Percentiles rank a stretch among this genome's conserved stretches.
These are phyloP conservation scores for Acestrorhynchus altus DNA, from an alignment of 2,797 vertebrate species.

Conservation along the genomic window DNA sequence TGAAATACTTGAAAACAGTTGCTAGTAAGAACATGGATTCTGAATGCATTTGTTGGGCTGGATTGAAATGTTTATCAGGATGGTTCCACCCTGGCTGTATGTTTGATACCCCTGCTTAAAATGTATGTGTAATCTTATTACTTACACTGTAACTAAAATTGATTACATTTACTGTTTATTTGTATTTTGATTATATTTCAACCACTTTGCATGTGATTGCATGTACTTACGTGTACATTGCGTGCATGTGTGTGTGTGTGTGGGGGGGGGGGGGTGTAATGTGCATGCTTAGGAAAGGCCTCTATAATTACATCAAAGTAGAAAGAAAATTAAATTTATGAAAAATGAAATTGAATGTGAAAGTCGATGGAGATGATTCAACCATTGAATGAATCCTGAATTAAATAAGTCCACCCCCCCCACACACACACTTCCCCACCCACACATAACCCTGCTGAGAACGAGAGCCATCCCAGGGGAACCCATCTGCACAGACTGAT, in stretches of 20 bases:
- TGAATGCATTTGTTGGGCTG: too few species aligned
- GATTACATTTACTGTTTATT: too few species aligned
- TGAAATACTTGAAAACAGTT: too few species aligned
- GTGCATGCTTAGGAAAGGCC: constrained; percentile 3
- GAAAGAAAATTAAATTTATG: constrained; percentile 21
- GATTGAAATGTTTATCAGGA: too few species aligned
- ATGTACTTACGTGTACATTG: neutral
- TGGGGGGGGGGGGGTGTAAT: neutral
- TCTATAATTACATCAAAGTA: constrained; percentile 57
- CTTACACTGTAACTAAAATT: too few species aligned
- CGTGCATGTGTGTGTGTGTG: neutral
- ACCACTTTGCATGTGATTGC: neutral
- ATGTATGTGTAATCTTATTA: too few species aligned
- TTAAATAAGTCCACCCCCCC: constrained; percentile 38
- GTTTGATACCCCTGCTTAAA: too few species aligned
- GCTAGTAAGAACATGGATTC: too few species aligned
- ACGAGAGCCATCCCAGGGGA: constrained; percentile 37
- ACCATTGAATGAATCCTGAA: constrained; percentile 52
- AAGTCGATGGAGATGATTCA: constrained; percentile 62
- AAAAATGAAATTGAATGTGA: constrained; percentile 57
- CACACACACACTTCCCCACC: neutral
- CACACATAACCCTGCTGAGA: constrained; percentile 26
- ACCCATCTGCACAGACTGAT: constrained; percentile 56
- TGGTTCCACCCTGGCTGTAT: too few species aligned
- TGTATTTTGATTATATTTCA: too few species aligned